Base-by-base conservation (phyloP, 2,888 invertebrate genomes). In the Apotomis capreana region DNA sequence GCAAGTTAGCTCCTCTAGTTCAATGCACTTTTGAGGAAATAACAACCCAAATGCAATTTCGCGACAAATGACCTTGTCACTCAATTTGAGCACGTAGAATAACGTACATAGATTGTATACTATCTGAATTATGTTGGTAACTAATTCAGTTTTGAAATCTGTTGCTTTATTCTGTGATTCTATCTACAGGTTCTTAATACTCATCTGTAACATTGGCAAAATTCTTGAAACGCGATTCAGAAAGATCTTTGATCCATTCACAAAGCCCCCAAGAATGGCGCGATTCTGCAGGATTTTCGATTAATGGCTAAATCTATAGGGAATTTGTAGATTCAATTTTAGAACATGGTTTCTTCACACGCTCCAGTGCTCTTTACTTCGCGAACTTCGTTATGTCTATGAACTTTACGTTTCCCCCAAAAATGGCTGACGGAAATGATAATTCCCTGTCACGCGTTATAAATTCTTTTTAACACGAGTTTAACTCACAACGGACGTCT, bases 401-500 rank as follows among this genome's bases (percentile, higher is more conserved):
- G 13, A 6, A 4, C 37, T 36, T 58, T 12, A 58, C 13, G n/a
- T n/a, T 8, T 12, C 37, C 58, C 26, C 9, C 37, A 59, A 6
- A 58, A n/a, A n/a, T 44, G 40, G 59, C 9, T 51, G n/a, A 59
- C 59, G 63, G 64, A 76, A 71, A 75, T 75, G 69, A 78, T 77
- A 78, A 79, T 81, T 81, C 76, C 77, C 77, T 78, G 88, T 89
- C 83, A 88, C 87, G 88, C 83, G 80, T 87, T 87, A 87, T 89
- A 89, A 89, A 89, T 83, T 81, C 80, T 77, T 78, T 82, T 85
- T 86, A 86, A 85, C 83, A 85, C 81, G 83, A 80, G 81, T 85
- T 84, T 82, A 79, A 83, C 86, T 84, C 51, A 74, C 79, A 46
- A 72, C 76, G 80, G 79, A 77, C 75, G 78, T 79, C 78, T 73